A percentile compares a stretch with the other conserved stretches of the same genome.
Conservation (phyloP, 2,888 invertebrate genomes). For the Cantharis rufa region DNA sequence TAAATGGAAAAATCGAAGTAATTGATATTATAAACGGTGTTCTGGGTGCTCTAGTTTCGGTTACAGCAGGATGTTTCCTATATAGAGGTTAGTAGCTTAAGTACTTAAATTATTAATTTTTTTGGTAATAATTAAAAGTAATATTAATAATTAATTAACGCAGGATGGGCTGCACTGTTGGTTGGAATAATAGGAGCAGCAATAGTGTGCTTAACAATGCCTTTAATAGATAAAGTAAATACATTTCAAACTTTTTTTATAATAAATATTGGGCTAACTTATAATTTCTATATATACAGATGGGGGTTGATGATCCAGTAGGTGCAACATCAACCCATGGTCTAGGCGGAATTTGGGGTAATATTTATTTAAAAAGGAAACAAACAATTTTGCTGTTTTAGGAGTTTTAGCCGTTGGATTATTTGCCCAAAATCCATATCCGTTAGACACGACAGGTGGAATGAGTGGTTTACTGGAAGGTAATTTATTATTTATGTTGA, state of each 20-base stretch:
- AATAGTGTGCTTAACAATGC: constrained; percentile 72
- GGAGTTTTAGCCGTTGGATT: constrained; percentile 86
- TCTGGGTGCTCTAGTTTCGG: constrained; percentile 82
- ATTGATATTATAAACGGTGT: constrained; percentile 88
- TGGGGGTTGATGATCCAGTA: constrained; percentile 88
- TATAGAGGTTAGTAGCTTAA: constrained; percentile 59
- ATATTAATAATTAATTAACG: constrained; percentile 23
- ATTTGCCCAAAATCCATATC: constrained; percentile 83
- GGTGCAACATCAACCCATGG: constrained; percentile 91
- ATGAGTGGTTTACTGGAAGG: constrained; percentile 77
- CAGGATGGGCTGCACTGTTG: constrained; percentile 82
- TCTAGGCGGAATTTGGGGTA: constrained; percentile 74
- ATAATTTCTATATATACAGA: constrained; percentile 39
- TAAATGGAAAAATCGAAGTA: constrained; percentile 76
- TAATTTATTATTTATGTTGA: constrained; percentile 38
- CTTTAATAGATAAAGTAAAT: constrained; percentile 70
- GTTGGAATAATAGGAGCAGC: constrained; percentile 81
- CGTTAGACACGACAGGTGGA: constrained; percentile 79
- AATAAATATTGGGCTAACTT: background rate
- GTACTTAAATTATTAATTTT: too few relatives aligned
- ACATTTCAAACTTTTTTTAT: background rate
- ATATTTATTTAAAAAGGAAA: constrained; percentile 29
- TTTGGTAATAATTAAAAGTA: background rate
- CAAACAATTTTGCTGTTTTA: constrained; percentile 52
- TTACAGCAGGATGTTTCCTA: constrained; percentile 88